A percentile compares a stretch with the other conserved stretches of the same genome.
These are phyloP conservation scores for Lepilemur septentrionalis DNA, from an alignment of 2,797 vertebrate genomes.

Conservation along the genomic window DNA sequence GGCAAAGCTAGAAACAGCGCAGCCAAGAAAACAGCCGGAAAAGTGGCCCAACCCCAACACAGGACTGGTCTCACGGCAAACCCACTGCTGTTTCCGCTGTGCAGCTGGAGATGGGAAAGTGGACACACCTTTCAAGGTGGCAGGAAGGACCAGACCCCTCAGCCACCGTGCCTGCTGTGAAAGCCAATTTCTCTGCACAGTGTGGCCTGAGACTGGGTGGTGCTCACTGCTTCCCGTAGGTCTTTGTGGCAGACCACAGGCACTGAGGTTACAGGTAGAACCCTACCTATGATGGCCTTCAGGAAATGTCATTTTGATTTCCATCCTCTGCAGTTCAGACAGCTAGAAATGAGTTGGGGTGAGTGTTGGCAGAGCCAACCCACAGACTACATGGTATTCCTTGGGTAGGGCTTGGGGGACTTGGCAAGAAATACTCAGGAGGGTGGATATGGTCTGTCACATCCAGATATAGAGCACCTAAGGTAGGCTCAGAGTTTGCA, in stretches of 20 bases:
- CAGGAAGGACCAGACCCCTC: no score
- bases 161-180: no score
- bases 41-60: rapidly evolving
- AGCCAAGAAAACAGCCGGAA: neutral
- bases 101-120: rapidly evolving
- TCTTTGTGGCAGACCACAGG: neutral
- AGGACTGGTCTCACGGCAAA: rapidly evolving
- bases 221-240: neutral
- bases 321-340: neutral
- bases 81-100: rapidly evolving
- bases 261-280: neutral
- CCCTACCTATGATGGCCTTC: neutral
- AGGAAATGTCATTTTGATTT: neutral
- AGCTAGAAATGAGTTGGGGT: no score
- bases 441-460: neutral
- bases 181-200: neutral
- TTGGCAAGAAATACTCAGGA: rapidly evolving
- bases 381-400: neutral
- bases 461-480: neutral
- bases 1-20: neutral
- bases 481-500: neutral
- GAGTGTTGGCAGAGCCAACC: neutral
- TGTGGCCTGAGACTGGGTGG: rapidly evolving
- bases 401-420: neutral
- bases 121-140: neutral